Conservation (phyloP, 2,113 vertebrate genomes). For the Rhombomys opimus region DNA sequence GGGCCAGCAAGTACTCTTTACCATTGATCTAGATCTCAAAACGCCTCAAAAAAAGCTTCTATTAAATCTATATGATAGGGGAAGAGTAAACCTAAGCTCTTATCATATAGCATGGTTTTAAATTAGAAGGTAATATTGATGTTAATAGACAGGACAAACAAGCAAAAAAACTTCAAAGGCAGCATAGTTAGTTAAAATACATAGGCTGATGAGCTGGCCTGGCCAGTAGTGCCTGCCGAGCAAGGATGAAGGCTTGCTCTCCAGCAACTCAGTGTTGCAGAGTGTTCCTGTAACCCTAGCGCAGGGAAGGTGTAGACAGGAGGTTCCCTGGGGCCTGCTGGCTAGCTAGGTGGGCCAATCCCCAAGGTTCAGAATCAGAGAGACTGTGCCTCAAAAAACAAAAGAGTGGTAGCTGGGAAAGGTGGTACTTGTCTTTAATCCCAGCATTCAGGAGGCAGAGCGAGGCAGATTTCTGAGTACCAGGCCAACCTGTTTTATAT, state of each 20-base stretch:
- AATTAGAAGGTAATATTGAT: slow-evolving; percentile 13
- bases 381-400: neutral
- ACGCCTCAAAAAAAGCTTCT: neutral
- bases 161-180: neutral
- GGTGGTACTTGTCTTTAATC: neutral
- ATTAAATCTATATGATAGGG: slow-evolving; percentile 2
- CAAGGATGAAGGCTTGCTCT: neutral
- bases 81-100: slow-evolving; percentile 15
- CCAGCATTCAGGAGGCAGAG: neutral
- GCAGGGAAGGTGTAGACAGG: neutral
- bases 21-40: neutral
- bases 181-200: slow-evolving; percentile 55
- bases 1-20: neutral
- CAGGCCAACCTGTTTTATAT: neutral
- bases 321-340: too few relatives aligned
- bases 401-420: neutral
- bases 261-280: neutral
- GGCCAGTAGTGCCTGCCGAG: too few relatives aligned
- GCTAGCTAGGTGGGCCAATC: neutral
- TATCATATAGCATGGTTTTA: slow-evolving; percentile 6
- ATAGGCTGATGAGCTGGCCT: neutral
- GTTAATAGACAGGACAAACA: slow-evolving; percentile 44
- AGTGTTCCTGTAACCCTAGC: too few relatives aligned
- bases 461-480: neutral
- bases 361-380: neutral